Percentiles rank a stretch among this genome's conserved stretches.
phyloP scores from a whole-genome alignment of 2,797 vertebrate genomes.

The Tiaroga cobitis region DNA sequence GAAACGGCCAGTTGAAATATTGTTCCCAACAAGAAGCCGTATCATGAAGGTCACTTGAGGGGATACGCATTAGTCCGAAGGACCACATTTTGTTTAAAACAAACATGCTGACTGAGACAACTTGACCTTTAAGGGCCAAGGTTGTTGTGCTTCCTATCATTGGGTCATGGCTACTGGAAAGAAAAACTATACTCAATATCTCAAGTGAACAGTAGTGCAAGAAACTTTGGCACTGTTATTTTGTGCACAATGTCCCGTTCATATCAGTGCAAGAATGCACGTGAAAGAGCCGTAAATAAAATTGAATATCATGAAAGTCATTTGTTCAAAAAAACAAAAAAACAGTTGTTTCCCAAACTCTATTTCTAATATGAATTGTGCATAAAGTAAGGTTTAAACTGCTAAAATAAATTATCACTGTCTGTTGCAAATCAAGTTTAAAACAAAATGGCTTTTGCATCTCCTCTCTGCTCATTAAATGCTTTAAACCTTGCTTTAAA shows the following conservation, averaged over 20 bases:
- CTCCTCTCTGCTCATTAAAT: not conserved
- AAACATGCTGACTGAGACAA: slow-evolving; percentile 15
- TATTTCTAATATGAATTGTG: not conserved
- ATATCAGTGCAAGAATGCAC: not conserved
- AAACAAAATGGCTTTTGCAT: not conserved
- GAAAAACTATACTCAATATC: not conserved
- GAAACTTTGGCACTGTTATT: not conserved
- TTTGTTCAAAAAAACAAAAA: not conserved
- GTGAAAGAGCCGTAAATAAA: not conserved
- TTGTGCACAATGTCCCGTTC: not conserved
- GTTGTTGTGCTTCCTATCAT: not conserved
- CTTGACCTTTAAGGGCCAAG: slow-evolving; percentile 26
- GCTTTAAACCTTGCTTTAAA: not conserved
- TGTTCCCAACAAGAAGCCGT: not conserved
- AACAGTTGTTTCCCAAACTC: not conserved
- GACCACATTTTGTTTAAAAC: slow-evolving; percentile 16
- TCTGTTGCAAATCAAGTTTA: too few relatives aligned
- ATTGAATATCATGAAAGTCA: not conserved
- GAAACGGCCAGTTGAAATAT: not conserved
- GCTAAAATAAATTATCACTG: too few relatives aligned
- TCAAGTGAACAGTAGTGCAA: not conserved
- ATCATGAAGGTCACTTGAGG: slow-evolving; percentile 19
- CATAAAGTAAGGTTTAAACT: too few relatives aligned
- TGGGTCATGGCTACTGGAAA: slow-evolving; percentile 16
- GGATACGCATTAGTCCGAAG: not conserved